Evolutionary conservation across 2,888 invertebrate genomes (phyloP).

Genomic region (Dolichomitus sp.): DNA sequence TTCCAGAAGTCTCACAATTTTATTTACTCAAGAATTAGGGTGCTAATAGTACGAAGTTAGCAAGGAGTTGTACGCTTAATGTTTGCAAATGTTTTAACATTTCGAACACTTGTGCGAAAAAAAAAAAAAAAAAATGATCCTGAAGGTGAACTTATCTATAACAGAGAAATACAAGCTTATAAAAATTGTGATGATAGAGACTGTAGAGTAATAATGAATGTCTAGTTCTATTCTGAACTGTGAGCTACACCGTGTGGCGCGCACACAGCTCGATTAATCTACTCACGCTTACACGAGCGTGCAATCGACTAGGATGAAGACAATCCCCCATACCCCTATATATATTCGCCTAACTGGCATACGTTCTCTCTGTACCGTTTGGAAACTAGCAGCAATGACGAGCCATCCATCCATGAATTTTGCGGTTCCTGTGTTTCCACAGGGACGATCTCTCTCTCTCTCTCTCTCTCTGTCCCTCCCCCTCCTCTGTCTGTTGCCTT

Average conservation of each 20-base stretch:
- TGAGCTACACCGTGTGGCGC: neutral
- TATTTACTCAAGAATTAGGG: no score
- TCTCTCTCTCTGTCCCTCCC: neutral
- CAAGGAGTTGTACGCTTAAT: no score
- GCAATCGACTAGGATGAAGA: constrained; percentile 27
- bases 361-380: constrained; percentile 49
- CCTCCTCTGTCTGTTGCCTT: neutral
- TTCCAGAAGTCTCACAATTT: no score
- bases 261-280: constrained; percentile 60
- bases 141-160: neutral
- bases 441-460: constrained; percentile 22
- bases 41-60: no score
- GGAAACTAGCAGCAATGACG: constrained; percentile 51
- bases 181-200: neutral
- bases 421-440: constrained; percentile 60
- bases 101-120: no score
- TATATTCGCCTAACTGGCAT: constrained; percentile 20
- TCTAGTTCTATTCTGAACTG: constrained; percentile 4
- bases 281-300: constrained; percentile 66
- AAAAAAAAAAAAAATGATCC: neutral
- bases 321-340: constrained; percentile 5
- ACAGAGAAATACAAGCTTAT: neutral
- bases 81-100: no score
- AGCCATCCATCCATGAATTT: constrained; percentile 62
- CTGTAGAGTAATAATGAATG: neutral